These are phyloP conservation scores for Physocephala rufipes DNA, from an alignment of 2,888 invertebrate genomes.

Conservation along the genomic window DNA sequence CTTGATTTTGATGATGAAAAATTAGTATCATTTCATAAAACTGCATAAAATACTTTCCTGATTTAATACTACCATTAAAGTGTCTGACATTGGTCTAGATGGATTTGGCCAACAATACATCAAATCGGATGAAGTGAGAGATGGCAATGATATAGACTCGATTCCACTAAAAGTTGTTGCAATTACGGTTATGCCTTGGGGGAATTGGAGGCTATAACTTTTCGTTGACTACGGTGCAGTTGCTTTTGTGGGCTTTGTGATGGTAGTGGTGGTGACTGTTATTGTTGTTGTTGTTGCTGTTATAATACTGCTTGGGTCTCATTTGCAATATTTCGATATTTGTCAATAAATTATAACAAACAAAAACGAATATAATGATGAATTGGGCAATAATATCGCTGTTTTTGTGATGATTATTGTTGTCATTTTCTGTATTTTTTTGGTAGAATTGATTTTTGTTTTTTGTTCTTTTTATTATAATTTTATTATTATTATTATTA, in stretches of 20 bases:
- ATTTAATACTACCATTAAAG: slow-evolving; percentile 34
- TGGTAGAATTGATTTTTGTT: too few species aligned
- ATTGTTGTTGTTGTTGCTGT: slow-evolving; percentile 16
- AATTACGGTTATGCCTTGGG: neutral
- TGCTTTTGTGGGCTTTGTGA: too few species aligned
- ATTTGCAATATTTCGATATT: neutral
- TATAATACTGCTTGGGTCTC: neutral
- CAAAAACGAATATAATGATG: slow-evolving; percentile 4
- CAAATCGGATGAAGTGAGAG: neutral
- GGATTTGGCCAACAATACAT: neutral
- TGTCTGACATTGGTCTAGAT: slow-evolving; percentile 27
- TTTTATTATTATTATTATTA: too few species aligned
- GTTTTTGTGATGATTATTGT: too few species aligned
- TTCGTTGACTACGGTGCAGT: too few species aligned
- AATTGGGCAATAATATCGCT: neutral
- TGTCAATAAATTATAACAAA: neutral
- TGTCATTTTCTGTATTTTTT: too few species aligned
- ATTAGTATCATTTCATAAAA: neutral
- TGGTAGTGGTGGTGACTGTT: too few species aligned
- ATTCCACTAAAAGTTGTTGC: neutral
- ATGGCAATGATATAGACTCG: neutral
- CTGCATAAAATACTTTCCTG: slow-evolving; percentile 15
- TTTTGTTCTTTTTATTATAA: too few species aligned
- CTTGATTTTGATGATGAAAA: neutral
- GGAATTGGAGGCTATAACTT: too few species aligned